Conservation (phyloP, 2,888 invertebrate genomes). For the Drosophila nigritarsus region DNA sequence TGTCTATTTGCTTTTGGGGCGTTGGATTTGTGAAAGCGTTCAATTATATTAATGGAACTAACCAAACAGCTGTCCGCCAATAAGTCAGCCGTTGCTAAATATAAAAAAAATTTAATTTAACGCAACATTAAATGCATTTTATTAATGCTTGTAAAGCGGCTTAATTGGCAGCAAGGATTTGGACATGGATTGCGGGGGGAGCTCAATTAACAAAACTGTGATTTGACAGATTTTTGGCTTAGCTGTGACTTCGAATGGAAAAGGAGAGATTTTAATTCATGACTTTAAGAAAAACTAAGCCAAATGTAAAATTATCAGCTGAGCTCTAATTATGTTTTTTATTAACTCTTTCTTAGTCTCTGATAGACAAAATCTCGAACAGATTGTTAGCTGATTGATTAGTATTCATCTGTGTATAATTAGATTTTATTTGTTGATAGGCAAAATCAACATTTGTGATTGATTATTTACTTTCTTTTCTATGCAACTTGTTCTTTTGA, state of each 20-base stretch:
- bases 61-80: conserved; percentile 54
- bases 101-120: conserved; percentile 61
- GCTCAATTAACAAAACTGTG: neutral
- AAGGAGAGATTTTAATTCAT: neutral
- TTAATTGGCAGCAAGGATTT: conserved; percentile 3
- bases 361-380: neutral
- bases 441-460: neutral
- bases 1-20: conserved; percentile 38
- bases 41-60: conserved; percentile 82
- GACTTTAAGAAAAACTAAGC: neutral
- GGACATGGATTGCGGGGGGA: neutral
- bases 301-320: neutral
- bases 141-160: conserved; percentile 10
- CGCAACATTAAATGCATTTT: conserved; percentile 43
- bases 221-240: conserved; percentile 1
- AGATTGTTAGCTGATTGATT: neutral
- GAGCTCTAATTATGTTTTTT: neutral
- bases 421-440: neutral
- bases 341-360: neutral
- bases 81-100: conserved; percentile 28
- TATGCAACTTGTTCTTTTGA: neutral
- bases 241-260: neutral
- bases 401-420: neutral
- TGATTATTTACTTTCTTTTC: conserved; percentile 7
- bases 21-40: conserved; percentile 81